Evolutionary conservation across 2,113 vertebrate species (phyloP), one percentile per base, ranked within the genome.

Genomic region (Corythoichthys intestinalis): DNA sequence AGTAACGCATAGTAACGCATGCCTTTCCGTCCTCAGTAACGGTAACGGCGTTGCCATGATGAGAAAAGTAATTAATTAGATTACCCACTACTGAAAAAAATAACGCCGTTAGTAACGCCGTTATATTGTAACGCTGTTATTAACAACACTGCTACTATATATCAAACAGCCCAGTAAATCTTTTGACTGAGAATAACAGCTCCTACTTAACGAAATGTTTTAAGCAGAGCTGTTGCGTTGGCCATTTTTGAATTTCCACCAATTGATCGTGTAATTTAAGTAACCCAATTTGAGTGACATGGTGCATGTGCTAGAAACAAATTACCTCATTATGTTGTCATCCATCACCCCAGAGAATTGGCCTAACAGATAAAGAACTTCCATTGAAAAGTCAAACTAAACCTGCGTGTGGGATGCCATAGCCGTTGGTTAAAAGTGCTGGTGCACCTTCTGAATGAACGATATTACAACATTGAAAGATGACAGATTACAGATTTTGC

Each of bases 251-350:
- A 83, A 81, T 69, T 84, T 88, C 82, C 79, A 87, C 72, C 67
- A 72, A 49, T 73, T 82, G 86, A 84, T 75, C 50, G 73, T 83
- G 74, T 70, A 78, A 85, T 83, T 83, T 84, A n/a, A 13, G n/a
- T 4, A 92, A 89, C 84, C 79, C 72, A 81, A 88, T 90, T 91
- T 87, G 69, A 83, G 83, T 50, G 81, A 78, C 78, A 87, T 86
- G 83, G 89, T 87, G 86, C 78, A 90, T 90, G 87, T 78, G 87
- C 85, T 86, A 90, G 83, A 88, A 90, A 84, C 83, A 80, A 90
- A 91, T 92, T 88, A 91, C 82, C 79, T 85, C 89, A 91, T 91
- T 91, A 91, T 79, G 76, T 83, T 88, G 89, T 91, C 90, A 92
- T 89, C 84, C 85, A 82, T 84, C 76, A 86, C 85, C 85, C 85